phyloP scores from a whole-genome alignment of 2,888 invertebrate genomes.

The Agonopterix alstromeriana region DNA sequence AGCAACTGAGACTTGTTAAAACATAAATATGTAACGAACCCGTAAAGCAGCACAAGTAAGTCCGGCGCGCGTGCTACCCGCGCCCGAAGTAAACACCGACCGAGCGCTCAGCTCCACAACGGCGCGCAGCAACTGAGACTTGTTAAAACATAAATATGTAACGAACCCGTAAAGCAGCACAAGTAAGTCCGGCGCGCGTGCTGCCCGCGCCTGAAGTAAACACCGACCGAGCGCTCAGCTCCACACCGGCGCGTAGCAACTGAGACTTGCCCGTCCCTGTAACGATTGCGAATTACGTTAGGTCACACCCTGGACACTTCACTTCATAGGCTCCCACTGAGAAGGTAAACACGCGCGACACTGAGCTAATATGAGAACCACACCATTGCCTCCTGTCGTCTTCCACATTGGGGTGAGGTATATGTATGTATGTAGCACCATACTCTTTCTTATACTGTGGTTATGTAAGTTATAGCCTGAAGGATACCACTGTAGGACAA shows the following conservation, averaged over 20 bases:
- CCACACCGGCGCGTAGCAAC: conserved; percentile 81
- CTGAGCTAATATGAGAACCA: too few species aligned
- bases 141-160: neutral
- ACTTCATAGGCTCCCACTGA: too few species aligned
- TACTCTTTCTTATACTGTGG: too few species aligned
- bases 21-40: conserved; percentile 57
- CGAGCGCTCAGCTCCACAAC: conserved; percentile 79
- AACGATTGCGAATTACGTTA: conserved; percentile 26
- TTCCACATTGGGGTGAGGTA: too few species aligned
- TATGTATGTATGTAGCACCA: too few species aligned
- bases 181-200: conserved; percentile 92
- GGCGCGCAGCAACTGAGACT: conserved; percentile 86
- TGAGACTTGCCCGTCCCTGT: conserved; percentile 87
- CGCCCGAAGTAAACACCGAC: conserved; percentile 90
- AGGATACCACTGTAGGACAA: too few species aligned
- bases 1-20: neutral
- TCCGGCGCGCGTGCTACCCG: conserved; percentile 91
- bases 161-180: conserved; percentile 87
- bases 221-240: conserved; percentile 83
- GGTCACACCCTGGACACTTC: too few species aligned
- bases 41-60: conserved; percentile 91
- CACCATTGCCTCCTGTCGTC: too few species aligned
- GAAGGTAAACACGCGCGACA: too few species aligned
- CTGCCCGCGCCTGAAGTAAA: conserved; percentile 92
- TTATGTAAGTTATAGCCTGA: too few species aligned